Base-by-base conservation (phyloP, 2,888 invertebrate genomes). In the Apodemia hepburni region DNA sequence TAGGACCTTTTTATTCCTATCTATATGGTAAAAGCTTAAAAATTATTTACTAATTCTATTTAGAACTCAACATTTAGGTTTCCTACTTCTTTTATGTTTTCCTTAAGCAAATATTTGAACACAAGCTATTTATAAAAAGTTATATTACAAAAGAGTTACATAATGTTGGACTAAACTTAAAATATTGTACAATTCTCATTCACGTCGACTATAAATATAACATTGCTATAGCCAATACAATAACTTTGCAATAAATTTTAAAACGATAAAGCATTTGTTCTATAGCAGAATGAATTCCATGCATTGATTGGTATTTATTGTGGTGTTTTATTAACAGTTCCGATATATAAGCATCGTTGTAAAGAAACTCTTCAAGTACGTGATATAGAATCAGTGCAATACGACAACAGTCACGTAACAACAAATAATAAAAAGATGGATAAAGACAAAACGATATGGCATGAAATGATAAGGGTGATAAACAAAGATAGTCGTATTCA, bases 401-500 rank as follows among this genome's bases (percentile, higher is more conserved):
- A 61, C 57, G 38, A 63, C 60, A 61, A 42, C 60, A 54, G 54
- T 58, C 61, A 61, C n/a, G 33, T 35, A 29, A 64, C 17, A 29
- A 45, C 12, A 42, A 54, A 62, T 62, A 33, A 59, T 54, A 22
- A 64, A 62, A 54, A 33, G 60, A 63, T 61, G 45, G 78, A 82
- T 77, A 80, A 74, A 61, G 71, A 73, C 72, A 78, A 74, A 73
- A 70, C 66, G 79, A 83, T 81, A 78, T 71, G 70, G 72, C 71
- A 73, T 70, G 68, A 68, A 69, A 64, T 60, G 75, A 79, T 81
- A 79, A 69, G 64, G 70, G 47, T 67, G 67, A 74, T 70, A 76
- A 77, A 70, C 68, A 27, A 69, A 61, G 70, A 71, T 71, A 76
- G 69, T 64, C 66, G 60, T 66, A 65, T 66, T 61, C 18, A 69